These are phyloP conservation scores for Aptenodytes forsteri DNA, from an alignment of 2,113 vertebrate genomes.

Conservation along the genomic window DNA sequence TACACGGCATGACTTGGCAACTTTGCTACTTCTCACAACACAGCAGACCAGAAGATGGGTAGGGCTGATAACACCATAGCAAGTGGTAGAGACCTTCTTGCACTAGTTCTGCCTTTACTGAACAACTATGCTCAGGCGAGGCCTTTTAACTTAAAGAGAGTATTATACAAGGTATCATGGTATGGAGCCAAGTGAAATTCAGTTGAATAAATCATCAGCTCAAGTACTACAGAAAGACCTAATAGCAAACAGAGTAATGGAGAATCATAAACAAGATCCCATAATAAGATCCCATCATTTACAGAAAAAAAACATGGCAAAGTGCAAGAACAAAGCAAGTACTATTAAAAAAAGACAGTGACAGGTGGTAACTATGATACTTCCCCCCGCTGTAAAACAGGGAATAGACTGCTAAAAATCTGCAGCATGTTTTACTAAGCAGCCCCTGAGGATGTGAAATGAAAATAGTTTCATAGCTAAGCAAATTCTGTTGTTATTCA, in stretches of 20 bases:
- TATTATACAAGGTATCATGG: background rate
- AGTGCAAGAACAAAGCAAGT: background rate
- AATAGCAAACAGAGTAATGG: background rate
- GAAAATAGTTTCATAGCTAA: background rate
- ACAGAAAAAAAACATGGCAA: background rate
- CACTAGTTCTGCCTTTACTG: background rate
- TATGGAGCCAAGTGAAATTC: background rate
- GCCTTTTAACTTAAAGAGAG: background rate
- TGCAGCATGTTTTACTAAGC: background rate
- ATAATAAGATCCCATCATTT: background rate
- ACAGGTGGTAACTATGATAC: background rate
- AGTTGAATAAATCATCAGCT: background rate
- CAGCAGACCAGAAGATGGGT: background rate
- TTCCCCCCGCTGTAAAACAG: background rate
- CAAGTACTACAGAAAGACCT: background rate
- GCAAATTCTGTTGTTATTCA: background rate
- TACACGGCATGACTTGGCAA: background rate
- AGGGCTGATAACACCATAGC: background rate
- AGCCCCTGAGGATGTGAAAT: background rate
- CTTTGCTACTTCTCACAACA: background rate
- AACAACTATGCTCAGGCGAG: background rate
- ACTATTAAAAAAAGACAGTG: background rate
- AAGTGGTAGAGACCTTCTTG: background rate
- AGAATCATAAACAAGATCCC: background rate
- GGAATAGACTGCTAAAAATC: background rate